Conservation (phyloP, 30 jellyfish, hydroid and myxozoan species). For the Aurelia aurita complex sp. Pacific region DNA sequence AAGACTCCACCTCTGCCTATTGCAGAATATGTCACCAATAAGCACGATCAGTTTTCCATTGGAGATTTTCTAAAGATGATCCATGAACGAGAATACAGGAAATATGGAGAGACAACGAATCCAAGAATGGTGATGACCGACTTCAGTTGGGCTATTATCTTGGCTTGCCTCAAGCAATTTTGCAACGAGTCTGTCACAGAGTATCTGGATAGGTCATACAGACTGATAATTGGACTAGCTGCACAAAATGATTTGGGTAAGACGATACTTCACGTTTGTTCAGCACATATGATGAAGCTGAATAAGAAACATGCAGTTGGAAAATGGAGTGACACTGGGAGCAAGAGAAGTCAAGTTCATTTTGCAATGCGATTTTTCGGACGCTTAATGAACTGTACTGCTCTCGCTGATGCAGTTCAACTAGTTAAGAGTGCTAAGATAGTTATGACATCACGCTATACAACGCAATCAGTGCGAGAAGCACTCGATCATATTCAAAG, state of each 20-base stretch:
- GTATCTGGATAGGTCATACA: too few relatives aligned
- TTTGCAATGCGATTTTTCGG: slow-evolving; percentile 2
- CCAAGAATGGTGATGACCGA: slow-evolving; percentile 32
- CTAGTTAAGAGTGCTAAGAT: not conserved
- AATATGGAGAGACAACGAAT: not conserved
- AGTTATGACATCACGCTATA: not conserved
- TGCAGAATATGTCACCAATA: too few relatives aligned
- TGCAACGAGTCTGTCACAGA: slow-evolving; percentile 20
- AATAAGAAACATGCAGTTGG: too few relatives aligned
- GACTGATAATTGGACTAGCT: too few relatives aligned
- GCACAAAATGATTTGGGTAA: too few relatives aligned
- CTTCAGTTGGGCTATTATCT: slow-evolving; percentile 29
- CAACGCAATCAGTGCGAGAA: not conserved
- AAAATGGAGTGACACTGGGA: too few relatives aligned
- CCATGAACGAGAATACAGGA: slow-evolving; percentile 12
- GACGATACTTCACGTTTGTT: too few relatives aligned
- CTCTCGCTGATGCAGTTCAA: not conserved
- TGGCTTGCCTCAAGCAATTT: slow-evolving; percentile 29
- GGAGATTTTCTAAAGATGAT: slow-evolving; percentile 17
- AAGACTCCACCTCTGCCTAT: too few relatives aligned
- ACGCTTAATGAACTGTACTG: not conserved
- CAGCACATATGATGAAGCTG: too few relatives aligned
- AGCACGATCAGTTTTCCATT: slow-evolving; percentile 30
- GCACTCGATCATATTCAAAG: not conserved
- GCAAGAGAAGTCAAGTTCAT: too few relatives aligned